Conservation (phyloP, 2,888 invertebrate genomes). For the Magallana nippona region DNA sequence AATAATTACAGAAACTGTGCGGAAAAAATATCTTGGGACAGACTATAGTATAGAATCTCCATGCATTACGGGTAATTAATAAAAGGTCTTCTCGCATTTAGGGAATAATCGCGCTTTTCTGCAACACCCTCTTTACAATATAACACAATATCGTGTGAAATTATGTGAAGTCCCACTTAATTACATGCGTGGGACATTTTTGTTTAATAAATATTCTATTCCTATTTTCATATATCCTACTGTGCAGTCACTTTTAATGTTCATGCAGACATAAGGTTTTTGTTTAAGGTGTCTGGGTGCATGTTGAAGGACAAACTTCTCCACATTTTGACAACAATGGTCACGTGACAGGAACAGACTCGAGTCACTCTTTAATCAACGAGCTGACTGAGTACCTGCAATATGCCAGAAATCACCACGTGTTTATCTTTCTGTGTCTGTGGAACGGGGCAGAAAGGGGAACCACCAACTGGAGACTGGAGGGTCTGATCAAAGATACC, state of each 20-base stretch:
- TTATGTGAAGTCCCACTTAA: too few relatives aligned
- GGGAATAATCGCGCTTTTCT: too few relatives aligned
- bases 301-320: slow-evolving; percentile 57
- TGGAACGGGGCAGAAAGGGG: slow-evolving; percentile 62
- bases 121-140: too few relatives aligned
- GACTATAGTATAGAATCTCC: too few relatives aligned
- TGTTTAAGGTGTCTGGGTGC: slow-evolving; percentile 61
- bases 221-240: too few relatives aligned
- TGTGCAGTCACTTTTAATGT: not conserved
- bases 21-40: too few relatives aligned
- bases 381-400: slow-evolving; percentile 58
- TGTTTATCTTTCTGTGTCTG: slow-evolving; percentile 58
- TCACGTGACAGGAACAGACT: slow-evolving; percentile 58
- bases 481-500: slow-evolving; percentile 58
- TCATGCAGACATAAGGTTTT: not conserved
- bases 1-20: too few relatives aligned
- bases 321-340: slow-evolving; percentile 57
- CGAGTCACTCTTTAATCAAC: slow-evolving; percentile 52
- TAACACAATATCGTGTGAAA: too few relatives aligned
- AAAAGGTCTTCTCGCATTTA: too few relatives aligned
- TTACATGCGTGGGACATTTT: too few relatives aligned
- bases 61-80: too few relatives aligned
- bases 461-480: slow-evolving; percentile 37
- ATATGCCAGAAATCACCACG: slow-evolving; percentile 54
- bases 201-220: too few relatives aligned